Percentiles rank a stretch among this genome's conserved stretches.
phyloP scores from a whole-genome alignment of 2,113 vertebrate genomes.

The Setophaga coronata region DNA sequence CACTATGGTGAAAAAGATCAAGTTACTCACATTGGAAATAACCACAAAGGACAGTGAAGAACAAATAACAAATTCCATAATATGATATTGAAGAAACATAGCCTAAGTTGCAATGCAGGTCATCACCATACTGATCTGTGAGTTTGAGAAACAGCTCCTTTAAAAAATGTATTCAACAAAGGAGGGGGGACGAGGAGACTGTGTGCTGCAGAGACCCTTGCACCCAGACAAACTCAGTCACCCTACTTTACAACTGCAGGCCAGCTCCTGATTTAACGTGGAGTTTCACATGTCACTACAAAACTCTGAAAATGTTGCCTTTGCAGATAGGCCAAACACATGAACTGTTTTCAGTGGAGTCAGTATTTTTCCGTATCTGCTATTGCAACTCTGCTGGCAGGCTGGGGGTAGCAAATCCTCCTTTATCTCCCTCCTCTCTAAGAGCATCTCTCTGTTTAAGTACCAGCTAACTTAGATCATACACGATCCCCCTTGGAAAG shows the following conservation, averaged over 20 bases:
- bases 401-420: constrained; percentile 6
- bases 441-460: constrained; percentile 30
- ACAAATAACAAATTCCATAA: not conserved
- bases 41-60: not conserved
- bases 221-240: not conserved
- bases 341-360: not conserved
- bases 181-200: not conserved
- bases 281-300: not conserved
- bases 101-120: not conserved
- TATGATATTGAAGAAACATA: not conserved
- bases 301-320: not conserved
- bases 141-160: not conserved
- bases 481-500: constrained; percentile 12
- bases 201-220: not conserved
- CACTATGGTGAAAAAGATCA: not conserved
- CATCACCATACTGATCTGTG: not conserved
- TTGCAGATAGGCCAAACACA: constrained; percentile 1
- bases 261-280: not conserved
- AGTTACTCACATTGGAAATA: not conserved
- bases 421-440: constrained; percentile 10
- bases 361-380: constrained; percentile 62
- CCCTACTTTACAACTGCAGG: not conserved
- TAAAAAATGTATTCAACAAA: not conserved
- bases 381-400: constrained; percentile 8
- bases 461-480: constrained; percentile 12